phyloP scores from a whole-genome alignment of 2,113 vertebrate genomes.

The Actenoides lindsayi region DNA sequence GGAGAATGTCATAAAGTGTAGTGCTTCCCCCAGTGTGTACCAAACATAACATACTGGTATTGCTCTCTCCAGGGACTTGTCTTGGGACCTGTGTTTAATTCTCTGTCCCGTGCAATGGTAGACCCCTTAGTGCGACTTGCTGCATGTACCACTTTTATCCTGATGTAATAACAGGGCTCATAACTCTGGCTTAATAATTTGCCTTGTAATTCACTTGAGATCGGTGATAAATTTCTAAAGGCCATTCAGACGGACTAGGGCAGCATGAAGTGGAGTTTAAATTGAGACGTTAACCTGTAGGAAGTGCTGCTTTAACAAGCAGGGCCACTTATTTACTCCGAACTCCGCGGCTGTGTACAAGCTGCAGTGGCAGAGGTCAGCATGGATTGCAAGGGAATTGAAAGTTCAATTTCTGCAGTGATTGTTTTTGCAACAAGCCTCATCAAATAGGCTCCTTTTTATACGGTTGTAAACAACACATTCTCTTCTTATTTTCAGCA shows the following conservation, averaged over 20 bases:
- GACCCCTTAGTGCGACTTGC: background rate
- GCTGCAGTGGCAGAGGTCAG: background rate
- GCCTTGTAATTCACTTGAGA: background rate
- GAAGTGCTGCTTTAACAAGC: background rate
- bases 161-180: background rate
- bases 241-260: background rate
- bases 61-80: background rate
- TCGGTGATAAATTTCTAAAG: background rate
- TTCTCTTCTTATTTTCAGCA: background rate
- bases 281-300: background rate
- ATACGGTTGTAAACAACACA: background rate
- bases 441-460: background rate
- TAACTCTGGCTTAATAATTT: rapidly evolving
- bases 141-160: background rate
- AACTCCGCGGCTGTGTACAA: rapidly evolving
- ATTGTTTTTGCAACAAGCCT: background rate
- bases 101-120: background rate
- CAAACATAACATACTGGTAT: rapidly evolving
- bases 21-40: rapidly evolving
- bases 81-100: background rate
- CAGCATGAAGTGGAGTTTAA: background rate
- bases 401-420: background rate
- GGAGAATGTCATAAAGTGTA: background rate
- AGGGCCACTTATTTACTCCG: background rate
- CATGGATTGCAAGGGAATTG: background rate